phyloP scores from a whole-genome alignment of 2,797 vertebrate species.

The Cuculus canorus region DNA sequence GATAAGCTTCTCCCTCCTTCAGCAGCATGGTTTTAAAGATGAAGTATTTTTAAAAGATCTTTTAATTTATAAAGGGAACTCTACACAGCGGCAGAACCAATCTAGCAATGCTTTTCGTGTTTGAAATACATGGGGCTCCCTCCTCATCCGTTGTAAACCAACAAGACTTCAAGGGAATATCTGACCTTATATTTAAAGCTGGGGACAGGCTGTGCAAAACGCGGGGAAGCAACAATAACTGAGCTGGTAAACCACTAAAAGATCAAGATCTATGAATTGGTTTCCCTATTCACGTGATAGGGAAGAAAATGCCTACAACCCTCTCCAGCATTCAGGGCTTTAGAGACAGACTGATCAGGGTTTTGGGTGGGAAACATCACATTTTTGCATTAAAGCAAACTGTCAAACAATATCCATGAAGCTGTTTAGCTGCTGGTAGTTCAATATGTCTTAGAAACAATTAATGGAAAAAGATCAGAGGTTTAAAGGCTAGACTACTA shows the following conservation, averaged over 20 bases:
- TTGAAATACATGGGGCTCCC: background rate
- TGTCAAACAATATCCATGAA: conserved; percentile 18
- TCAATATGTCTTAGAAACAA: conserved; percentile 29
- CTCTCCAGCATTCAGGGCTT: background rate
- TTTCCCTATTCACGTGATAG: background rate
- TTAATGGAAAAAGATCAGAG: conserved; percentile 9
- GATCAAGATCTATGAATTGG: background rate
- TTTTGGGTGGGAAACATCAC: background rate
- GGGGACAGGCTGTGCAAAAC: background rate
- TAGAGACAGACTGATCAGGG: background rate
- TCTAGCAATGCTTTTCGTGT: background rate
- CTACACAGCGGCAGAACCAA: background rate
- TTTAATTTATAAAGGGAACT: background rate
- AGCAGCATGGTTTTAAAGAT: background rate
- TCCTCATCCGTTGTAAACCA: background rate
- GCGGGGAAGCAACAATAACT: background rate
- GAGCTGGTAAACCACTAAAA: background rate
- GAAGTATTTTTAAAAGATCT: background rate
- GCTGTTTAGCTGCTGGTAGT: background rate
- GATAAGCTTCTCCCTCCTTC: background rate
- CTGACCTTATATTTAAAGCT: background rate
- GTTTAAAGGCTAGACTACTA: conserved; percentile 14
- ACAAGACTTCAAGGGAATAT: background rate
- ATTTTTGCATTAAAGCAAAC: conserved; percentile 4
- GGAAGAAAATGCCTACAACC: background rate